Evolutionary conservation across 2,888 invertebrate genomes (phyloP), one percentile per base, ranked within the genome.

Genomic region (Platycheirus rosarum): DNA sequence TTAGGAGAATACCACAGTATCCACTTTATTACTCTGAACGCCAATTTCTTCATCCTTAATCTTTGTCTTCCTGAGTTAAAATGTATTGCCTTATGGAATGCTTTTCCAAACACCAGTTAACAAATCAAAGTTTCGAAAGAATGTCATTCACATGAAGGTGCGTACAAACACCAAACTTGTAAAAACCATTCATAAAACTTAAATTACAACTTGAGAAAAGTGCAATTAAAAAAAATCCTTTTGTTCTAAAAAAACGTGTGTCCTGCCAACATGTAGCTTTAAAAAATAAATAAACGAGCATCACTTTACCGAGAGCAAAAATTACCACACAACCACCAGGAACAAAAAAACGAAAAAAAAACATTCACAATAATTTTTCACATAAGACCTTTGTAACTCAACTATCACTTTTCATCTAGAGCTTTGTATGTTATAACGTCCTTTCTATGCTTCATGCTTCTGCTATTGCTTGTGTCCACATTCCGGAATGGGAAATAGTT

Each of bases 401-500:
- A 29, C 62, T 62, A 69, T 63, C 60, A 70, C 35, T 62, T 66
- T 42, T 66, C 62, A 69, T 75, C 51, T 60, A 60, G 51, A 60
- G 65, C 51, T 66, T 42, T 60, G 57, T 57, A 44, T 57, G 35
- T 48, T 35, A 29, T 18, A 40, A 57, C 37, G 14, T n/a, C n/a
- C n/a, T n/a, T 37, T 55, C 9, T 40, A n/a, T 23, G 23, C 23
- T 11, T 16, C 48, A 23, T 37, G 9, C 1, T 51, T 11, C 1
- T 4, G n/a, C 20, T 55, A 23, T n/a, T 2, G 14, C 9, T 23
- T 60, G 46, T 76, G 71, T 68, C 68, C 76, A 71, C 71, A 76
- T 73, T 68, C 63, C 63, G 44, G 71, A 37, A 71, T 76, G 69
- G 68, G 71, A 77, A 75, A 80, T 62, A 71, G 66, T 76, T 82